Percentiles rank a stretch among this genome's conserved stretches.
phyloP scores from a whole-genome alignment of 1,140 invertebrate species.

The Diorhabda elongata region DNA sequence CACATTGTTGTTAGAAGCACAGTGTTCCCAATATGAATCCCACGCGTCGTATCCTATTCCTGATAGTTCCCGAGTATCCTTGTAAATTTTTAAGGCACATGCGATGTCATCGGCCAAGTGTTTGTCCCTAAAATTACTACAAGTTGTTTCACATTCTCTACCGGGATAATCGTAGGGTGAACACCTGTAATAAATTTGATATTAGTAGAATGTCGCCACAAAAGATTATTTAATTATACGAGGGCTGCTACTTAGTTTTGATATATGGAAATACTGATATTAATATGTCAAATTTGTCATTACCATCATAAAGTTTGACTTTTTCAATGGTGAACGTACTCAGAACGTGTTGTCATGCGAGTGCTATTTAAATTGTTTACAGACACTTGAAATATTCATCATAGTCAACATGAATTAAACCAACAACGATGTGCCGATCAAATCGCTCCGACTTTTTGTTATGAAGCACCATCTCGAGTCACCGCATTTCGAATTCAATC shows the following conservation, averaged over 20 bases:
- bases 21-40: slow-evolving; percentile 4
- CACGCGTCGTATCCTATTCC: neutral
- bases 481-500: too few relatives aligned
- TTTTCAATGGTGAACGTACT: too few relatives aligned
- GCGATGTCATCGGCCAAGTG: neutral
- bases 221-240: neutral
- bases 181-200: neutral
- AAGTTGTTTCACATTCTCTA: neutral
- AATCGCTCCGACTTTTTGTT: too few relatives aligned
- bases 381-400: neutral
- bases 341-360: too few relatives aligned
- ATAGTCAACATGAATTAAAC: neutral
- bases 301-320: too few relatives aligned
- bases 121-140: slow-evolving; percentile 8
- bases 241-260: neutral
- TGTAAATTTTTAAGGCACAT: slow-evolving; percentile 3
- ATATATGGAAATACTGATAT: too few relatives aligned
- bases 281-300: too few relatives aligned
- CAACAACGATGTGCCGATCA: too few relatives aligned
- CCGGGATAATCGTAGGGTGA: neutral
- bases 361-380: too few relatives aligned
- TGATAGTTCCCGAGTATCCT: neutral
- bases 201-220: neutral
- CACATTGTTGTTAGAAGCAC: neutral
- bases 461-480: too few relatives aligned